Base-by-base conservation (phyloP, 2,113 vertebrate species). In the Bubo blakistoni region DNA sequence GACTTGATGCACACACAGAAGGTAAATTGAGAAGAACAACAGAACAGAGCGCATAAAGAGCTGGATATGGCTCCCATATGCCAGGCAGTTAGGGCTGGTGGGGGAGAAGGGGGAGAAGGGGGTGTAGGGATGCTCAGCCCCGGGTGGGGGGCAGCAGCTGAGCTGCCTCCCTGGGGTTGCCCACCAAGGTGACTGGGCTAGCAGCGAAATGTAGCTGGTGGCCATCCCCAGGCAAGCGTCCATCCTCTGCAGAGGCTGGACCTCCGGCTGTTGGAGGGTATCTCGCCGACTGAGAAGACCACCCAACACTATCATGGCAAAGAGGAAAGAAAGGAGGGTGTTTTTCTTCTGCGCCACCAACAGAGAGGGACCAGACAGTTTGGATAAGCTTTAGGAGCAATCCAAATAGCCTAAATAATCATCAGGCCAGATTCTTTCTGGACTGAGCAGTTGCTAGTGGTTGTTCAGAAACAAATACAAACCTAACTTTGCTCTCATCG, bases 381-480 rank as follows among this genome's bases (percentile, higher is more conserved):
- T 93, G 82, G 88, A 62, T 57, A 44, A 86, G 83, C 61, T 72
- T 61, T 67, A 10, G 3, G 52, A 70, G 73, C 55, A 40, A 29
- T 46, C 46, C 65, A 85, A 71, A 78, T 3, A 90, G 57, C 93
- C 88, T 38, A 71, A 96, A 88, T 78, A 78, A 61, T 57, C 67
- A 18, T 11, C 40, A 11, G 81, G 62, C 62, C 24, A 3, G 54
- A 78, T 42, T 47, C 55, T 81, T n/a, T 59, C 72, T 6, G 81
- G 69, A 59, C 84, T 12, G 67, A 65, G 88, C 92, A 91, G 92
- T 81, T 94, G 92, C 90, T 36, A 89, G 69, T 61, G 87, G 63
- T 5, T 81, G 67, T 87, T 71, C 81, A 0, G 88, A 71, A 96
- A 90, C 91, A 96, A 96, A 96, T 6, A 87, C 59, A 80, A 65